Evolutionary conservation across 2,113 vertebrate species (phyloP).

Genomic region (Stegastes partitus): DNA sequence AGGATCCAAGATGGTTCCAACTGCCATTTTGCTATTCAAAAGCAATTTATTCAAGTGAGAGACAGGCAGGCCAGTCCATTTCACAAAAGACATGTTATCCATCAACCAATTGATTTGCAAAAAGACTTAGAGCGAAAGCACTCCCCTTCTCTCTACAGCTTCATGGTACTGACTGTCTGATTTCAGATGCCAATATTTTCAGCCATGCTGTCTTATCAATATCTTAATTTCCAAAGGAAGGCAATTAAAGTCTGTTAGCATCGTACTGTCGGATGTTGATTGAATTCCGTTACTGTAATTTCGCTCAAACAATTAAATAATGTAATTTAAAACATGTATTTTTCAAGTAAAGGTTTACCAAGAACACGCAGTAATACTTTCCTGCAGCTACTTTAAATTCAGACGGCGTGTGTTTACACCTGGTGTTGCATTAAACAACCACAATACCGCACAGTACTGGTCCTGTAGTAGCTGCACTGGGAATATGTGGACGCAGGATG

Average conservation of each 20-base stretch:
- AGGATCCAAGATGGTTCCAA: slow-evolving; percentile 41
- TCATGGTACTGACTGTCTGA: slow-evolving; percentile 42
- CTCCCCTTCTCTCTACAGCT: slow-evolving; percentile 48
- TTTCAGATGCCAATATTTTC: slow-evolving; percentile 52
- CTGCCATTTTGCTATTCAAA: slow-evolving; percentile 68
- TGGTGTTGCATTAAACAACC: slow-evolving; percentile 1
- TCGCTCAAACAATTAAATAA: slow-evolving; percentile 7
- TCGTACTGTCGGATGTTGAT: slow-evolving; percentile 2
- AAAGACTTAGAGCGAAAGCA: slow-evolving; percentile 49
- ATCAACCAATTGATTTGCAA: slow-evolving; percentile 73
- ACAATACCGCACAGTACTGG: background rate
- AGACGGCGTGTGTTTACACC: slow-evolving; percentile 4
- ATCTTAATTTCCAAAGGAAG: slow-evolving; percentile 53
- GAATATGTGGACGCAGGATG: background rate
- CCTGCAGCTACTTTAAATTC: slow-evolving; percentile 10
- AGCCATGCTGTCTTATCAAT: slow-evolving; percentile 53
- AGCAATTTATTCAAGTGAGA: slow-evolving; percentile 67
- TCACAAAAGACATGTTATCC: slow-evolving; percentile 68
- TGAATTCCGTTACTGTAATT: slow-evolving; percentile 2
- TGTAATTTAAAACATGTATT: slow-evolving; percentile 22
- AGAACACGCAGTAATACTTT: background rate
- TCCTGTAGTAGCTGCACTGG: background rate
- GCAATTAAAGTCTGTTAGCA: slow-evolving; percentile 46
- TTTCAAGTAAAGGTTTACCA: background rate
- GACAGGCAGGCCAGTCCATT: slow-evolving; percentile 61